phyloP scores from a whole-genome alignment of 1,140 invertebrate species.

The Drosophila subpulchrella region DNA sequence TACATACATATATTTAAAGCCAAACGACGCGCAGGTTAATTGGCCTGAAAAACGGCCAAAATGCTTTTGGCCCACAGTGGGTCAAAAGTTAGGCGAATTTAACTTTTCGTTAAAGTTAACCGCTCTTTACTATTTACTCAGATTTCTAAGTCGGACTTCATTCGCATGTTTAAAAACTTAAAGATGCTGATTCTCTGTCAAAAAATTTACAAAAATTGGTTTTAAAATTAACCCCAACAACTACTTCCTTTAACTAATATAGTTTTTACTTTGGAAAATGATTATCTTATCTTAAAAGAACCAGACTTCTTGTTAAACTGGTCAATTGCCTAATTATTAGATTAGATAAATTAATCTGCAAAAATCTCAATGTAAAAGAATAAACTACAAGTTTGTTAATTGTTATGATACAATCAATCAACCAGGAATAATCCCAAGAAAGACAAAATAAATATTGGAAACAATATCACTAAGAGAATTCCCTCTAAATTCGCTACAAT shows the following conservation, averaged over 20 bases:
- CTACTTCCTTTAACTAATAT: neutral
- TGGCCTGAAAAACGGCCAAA: slow-evolving; percentile 49
- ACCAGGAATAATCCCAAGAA: neutral
- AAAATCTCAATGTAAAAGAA: neutral
- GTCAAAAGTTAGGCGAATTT: neutral
- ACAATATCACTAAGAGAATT: no score
- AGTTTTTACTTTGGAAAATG: neutral
- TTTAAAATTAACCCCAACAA: neutral
- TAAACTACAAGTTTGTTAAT: no score
- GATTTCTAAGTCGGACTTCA: no score
- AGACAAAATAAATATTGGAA: neutral
- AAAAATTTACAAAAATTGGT: no score
- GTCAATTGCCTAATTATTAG: neutral
- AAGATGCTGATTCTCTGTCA: no score
- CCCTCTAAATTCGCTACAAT: neutral
- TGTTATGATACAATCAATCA: no score
- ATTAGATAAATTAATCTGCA: neutral
- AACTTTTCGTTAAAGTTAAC: neutral
- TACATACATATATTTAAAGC: neutral
- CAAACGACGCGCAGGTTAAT: slow-evolving; percentile 42
- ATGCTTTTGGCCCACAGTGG: slow-evolving; percentile 25
- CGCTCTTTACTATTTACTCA: neutral
- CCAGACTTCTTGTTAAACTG: neutral
- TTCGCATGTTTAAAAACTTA: no score
- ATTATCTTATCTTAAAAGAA: neutral